phyloP scores from a whole-genome alignment of 2,797 vertebrate genomes.

The Mallotus villosus region DNA sequence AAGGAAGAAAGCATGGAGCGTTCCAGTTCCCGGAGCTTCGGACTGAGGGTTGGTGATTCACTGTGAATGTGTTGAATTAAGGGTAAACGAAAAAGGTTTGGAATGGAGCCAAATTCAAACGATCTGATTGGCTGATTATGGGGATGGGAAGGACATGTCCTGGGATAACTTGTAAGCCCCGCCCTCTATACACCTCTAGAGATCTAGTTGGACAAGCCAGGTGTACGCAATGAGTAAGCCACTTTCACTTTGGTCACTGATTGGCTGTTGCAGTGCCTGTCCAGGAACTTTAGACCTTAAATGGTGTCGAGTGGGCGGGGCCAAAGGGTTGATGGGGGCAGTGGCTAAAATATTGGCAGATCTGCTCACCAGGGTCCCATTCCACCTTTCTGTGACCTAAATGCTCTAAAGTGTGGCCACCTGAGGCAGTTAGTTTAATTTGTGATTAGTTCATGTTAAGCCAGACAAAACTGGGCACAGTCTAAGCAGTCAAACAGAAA shows the following conservation, averaged over 20 bases:
- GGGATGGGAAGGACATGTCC: background rate
- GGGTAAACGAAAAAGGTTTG: background rate
- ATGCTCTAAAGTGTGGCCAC: slow-evolving; percentile 13
- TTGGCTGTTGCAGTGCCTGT: background rate
- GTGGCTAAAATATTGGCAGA: background rate
- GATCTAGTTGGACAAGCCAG: background rate
- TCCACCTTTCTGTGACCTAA: slow-evolving; percentile 6
- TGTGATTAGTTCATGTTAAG: slow-evolving; percentile 53
- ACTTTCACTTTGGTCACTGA: background rate
- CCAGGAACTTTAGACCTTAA: background rate
- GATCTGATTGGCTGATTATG: background rate
- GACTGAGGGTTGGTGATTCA: background rate
- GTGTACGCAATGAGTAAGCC: background rate
- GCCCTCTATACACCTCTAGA: background rate
- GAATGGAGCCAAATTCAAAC: background rate
- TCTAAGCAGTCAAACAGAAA: slow-evolving; percentile 25
- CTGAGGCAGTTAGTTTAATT: slow-evolving; percentile 26
- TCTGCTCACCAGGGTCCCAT: background rate
- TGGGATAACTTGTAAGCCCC: background rate
- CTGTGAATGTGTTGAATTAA: background rate
- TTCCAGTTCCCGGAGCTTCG: background rate
- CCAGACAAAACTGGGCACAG: slow-evolving; percentile 23
- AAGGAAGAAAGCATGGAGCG: background rate
- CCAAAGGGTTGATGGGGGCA: background rate
- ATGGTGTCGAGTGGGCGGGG: background rate